Evolutionary conservation across 2,888 invertebrate genomes (phyloP).

Genomic region (Aphelenchoides bicaudatus): DNA sequence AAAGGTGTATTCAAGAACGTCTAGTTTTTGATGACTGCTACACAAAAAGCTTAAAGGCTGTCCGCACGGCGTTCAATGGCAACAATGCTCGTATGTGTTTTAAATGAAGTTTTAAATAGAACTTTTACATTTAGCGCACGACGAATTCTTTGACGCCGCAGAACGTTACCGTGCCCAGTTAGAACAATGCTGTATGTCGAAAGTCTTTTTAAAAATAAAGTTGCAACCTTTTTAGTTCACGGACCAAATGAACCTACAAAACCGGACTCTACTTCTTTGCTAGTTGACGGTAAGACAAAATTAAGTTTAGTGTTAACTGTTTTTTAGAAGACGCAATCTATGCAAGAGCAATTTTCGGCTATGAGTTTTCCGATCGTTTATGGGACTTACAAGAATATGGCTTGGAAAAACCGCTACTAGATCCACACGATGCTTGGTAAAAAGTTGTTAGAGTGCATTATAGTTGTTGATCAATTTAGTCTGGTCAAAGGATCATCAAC

Average conservation of each 20-base stretch:
- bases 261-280: conserved; percentile 12
- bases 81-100: conserved; percentile 28
- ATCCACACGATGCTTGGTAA: conserved; percentile 42
- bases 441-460: no score
- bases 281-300: conserved; percentile 39
- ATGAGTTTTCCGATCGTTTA: conserved; percentile 49
- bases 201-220: background rate
- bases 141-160: conserved; percentile 32
- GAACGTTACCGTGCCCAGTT: conserved; percentile 33
- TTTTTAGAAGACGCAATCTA: conserved; percentile 48
- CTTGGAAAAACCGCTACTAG: conserved; percentile 37
- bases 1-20: conserved; percentile 48
- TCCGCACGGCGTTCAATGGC: conserved; percentile 33
- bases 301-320: background rate
- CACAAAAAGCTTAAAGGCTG: conserved; percentile 39
- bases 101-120: conserved; percentile 1
- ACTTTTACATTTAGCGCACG: conserved; percentile 15
- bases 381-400: conserved; percentile 47
- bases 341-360: conserved; percentile 45
- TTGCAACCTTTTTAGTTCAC: conserved; percentile 18
- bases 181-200: conserved; percentile 34
- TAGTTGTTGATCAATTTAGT: no score
- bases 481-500: conserved; percentile 27
- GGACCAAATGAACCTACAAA: conserved; percentile 20
- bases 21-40: conserved; percentile 52